phyloP scores from a whole-genome alignment of 2,797 vertebrate genomes.

The Macroramphosus scolopax region DNA sequence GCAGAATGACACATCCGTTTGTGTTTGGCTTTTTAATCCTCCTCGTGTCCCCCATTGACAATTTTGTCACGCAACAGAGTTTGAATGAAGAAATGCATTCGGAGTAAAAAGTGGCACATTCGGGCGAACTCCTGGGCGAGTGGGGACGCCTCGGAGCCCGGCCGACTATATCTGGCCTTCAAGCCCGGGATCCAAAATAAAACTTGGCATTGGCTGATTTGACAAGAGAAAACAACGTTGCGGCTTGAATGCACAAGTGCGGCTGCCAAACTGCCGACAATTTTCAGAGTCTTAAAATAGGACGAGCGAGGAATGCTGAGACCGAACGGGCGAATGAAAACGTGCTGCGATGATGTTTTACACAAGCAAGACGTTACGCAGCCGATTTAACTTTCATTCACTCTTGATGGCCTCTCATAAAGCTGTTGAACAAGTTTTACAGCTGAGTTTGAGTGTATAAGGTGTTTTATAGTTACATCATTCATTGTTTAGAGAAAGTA shows the following conservation, averaged over 20 bases:
- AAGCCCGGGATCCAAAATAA: slow-evolving; percentile 40
- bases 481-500: slow-evolving; percentile 37
- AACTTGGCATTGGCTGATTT: slow-evolving; percentile 33
- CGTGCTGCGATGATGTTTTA: slow-evolving; percentile 22
- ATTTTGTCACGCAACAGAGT: slow-evolving; percentile 2
- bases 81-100: slow-evolving; percentile 14
- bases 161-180: slow-evolving; percentile 21
- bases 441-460: slow-evolving; percentile 22
- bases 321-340: slow-evolving; percentile 14
- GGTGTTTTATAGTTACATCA: slow-evolving; percentile 38
- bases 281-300: slow-evolving; percentile 35
- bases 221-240: slow-evolving; percentile 36
- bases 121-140: slow-evolving; percentile 2
- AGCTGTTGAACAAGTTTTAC: slow-evolving; percentile 7
- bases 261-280: slow-evolving; percentile 23
- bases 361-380: slow-evolving; percentile 21
- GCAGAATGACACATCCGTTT: no score
- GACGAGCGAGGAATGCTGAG: slow-evolving; percentile 24
- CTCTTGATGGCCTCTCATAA: slow-evolving; percentile 13
- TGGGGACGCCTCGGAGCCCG: slow-evolving; percentile 13
- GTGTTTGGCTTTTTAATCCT: slow-evolving; percentile 26
- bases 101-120: slow-evolving; percentile 3
- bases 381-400: slow-evolving; percentile 22
- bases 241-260: slow-evolving; percentile 12
- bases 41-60: slow-evolving; percentile 9